These are phyloP conservation scores for Regulus satrapa DNA, from an alignment of 2,113 vertebrate species.

Conservation along the genomic window DNA sequence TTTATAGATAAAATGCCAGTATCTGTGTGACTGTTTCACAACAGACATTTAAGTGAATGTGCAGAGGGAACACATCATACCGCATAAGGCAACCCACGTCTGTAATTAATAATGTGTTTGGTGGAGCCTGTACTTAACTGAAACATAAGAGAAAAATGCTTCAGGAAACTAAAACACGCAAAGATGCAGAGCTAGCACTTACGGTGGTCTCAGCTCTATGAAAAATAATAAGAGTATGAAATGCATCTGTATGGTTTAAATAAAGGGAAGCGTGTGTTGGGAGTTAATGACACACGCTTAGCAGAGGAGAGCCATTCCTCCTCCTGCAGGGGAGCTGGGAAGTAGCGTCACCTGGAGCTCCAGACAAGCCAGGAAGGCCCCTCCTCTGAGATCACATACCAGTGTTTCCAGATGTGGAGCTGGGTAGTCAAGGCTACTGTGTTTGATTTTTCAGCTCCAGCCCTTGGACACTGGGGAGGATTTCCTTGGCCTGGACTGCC, in stretches of 20 bases:
- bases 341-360: not conserved
- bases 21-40: not conserved
- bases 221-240: not conserved
- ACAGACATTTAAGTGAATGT: not conserved
- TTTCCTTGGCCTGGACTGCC: not conserved
- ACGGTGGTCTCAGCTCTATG: not conserved
- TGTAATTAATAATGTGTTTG: slow-evolving; percentile 8
- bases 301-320: not conserved
- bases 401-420: not conserved
- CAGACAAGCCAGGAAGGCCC: not conserved
- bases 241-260: not conserved
- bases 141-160: not conserved
- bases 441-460: not conserved
- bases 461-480: not conserved
- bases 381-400: not conserved
- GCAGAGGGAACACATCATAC: not conserved
- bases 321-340: not conserved
- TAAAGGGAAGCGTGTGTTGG: not conserved
- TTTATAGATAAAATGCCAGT: not conserved
- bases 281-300: not conserved
- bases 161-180: slow-evolving; percentile 28
- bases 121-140: not conserved
- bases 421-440: not conserved
- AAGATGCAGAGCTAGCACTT: not conserved
- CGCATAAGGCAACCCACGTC: not conserved